A percentile compares a stretch with the other conserved stretches of the same genome.
Evolutionary conservation across 37 sponge, comb jelly and placozoan species (phyloP).

Genomic region (Dysidea cf. avara): DNA sequence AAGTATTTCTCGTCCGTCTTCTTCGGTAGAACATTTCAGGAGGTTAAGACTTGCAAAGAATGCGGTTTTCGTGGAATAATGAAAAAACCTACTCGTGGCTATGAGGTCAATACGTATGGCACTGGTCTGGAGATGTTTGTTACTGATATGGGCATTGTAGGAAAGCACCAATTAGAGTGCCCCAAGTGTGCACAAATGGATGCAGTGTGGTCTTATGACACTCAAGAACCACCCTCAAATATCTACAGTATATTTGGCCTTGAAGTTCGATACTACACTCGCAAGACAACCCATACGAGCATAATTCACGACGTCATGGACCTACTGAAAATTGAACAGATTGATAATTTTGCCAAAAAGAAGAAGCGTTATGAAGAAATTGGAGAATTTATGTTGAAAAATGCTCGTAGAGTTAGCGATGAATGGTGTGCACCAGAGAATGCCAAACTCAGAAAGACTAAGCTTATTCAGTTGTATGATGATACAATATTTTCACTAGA

Average conservation of each 20-base stretch:
- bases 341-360: slow-evolving; percentile 15
- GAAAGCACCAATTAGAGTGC: slow-evolving; percentile 36
- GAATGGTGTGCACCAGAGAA: slow-evolving; percentile 68
- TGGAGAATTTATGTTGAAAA: slow-evolving; percentile 55
- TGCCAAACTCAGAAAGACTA: slow-evolving; percentile 42
- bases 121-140: slow-evolving; percentile 40
- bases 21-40: too few species aligned
- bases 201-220: slow-evolving; percentile 9
- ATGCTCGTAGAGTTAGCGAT: slow-evolving; percentile 61
- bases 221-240: slow-evolving; percentile 25
- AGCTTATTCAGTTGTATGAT: slow-evolving; percentile 39
- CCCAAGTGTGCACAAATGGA: slow-evolving; percentile 15
- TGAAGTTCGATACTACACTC: slow-evolving; percentile 31
- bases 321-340: slow-evolving; percentile 60
- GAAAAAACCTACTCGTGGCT: too few species aligned
- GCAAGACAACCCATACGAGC: slow-evolving; percentile 25
- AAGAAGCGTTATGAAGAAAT: slow-evolving; percentile 31
- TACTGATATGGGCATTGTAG: slow-evolving; percentile 37
- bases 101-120: too few species aligned
- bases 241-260: slow-evolving; percentile 1
- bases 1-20: too few species aligned
- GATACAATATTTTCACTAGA: slow-evolving; percentile 21
- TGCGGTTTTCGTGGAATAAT: too few species aligned
- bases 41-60: too few species aligned
- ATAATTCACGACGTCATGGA: slow-evolving; percentile 74